Evolutionary conservation across 1,140 invertebrate genomes (phyloP), one percentile per base, ranked within the genome.

Genomic region (Anastrepha obliqua): DNA sequence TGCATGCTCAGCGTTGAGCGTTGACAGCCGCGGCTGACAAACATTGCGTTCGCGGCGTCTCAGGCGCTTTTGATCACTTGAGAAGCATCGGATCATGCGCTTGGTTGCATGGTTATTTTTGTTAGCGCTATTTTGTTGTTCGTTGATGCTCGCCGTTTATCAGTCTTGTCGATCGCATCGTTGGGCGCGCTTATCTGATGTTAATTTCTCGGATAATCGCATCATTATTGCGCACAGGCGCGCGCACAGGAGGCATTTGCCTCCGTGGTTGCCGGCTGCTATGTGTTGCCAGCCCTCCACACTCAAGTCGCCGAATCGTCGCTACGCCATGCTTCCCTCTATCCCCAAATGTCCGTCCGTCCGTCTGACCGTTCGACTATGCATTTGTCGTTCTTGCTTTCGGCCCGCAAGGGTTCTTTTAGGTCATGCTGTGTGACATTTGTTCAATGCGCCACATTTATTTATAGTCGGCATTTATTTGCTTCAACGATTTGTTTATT

Each of bases 161-260:
- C 74, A 81, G 74, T 81, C 74, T 81, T 81, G 74, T 81, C 74
- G 74, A 81, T 81, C 74, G 47, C 51, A 81, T 81, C 74, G 74
- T 55, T 81, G 74, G 74, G 74, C 74, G 74, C 74, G 74, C 74
- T 81, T 81, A 81, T 81, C 74, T 81, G 74, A 81, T 81, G 74
- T 81, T 81, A 81, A 81, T 81, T 81, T 81, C 74, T 81, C 74
- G 74, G 74, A 81, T 81, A 81, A 81, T 81, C 74, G 74, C 74
- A 81, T 81, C 74, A 81, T 81, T 81, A 81, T 81, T 81, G 74
- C 74, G 74, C 74, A 81, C 47, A 81, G 51, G 74, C 74, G 74
- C 74, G 74, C 74, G 74, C 74, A 81, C 74, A 81, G 74, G 74
- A 81, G 74, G 74, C 74, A 81, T 81, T 81, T 81, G 74, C 74